phyloP scores from a whole-genome alignment of 2,888 invertebrate species.

The Griposia aprilina region DNA sequence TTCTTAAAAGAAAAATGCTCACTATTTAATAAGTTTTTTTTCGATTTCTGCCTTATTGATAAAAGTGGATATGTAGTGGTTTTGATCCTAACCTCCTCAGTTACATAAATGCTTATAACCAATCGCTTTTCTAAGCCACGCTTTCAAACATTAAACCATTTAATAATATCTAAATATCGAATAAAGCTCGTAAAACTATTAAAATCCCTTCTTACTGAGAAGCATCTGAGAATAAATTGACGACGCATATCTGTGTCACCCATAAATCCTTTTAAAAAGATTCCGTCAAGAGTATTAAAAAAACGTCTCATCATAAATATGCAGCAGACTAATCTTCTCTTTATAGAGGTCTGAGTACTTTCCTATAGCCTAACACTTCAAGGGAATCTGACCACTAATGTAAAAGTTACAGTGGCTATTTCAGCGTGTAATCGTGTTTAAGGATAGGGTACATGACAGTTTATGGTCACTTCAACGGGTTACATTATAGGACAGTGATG shows the following conservation, averaged over 20 bases:
- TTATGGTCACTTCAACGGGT: slow-evolving; percentile 69
- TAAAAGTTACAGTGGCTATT: neutral
- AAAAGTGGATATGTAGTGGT: no score
- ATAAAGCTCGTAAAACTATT: slow-evolving; percentile 21
- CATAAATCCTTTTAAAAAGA: slow-evolving; percentile 61
- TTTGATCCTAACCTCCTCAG: no score
- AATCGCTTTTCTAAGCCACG: neutral
- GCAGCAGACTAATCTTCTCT: slow-evolving; percentile 62
- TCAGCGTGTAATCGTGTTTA: slow-evolving; percentile 41
- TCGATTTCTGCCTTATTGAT: no score
- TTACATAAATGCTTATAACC: neutral
- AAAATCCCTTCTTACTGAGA: slow-evolving; percentile 10
- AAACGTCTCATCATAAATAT: slow-evolving; percentile 66
- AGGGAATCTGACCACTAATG: slow-evolving; percentile 38
- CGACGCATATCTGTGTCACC: slow-evolving; percentile 41
- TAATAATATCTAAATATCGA: neutral
- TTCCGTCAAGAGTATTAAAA: slow-evolving; percentile 63
- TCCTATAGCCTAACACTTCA: slow-evolving; percentile 18
- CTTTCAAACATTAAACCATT: neutral
- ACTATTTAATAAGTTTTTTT: no score
- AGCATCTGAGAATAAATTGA: slow-evolving; percentile 43
- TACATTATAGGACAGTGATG: slow-evolving; percentile 48
- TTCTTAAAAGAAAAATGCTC: no score
- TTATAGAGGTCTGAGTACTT: slow-evolving; percentile 63
- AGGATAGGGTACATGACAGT: slow-evolving; percentile 63